These are phyloP conservation scores for Pocillopora damicornis DNA, from an alignment of 64 coral and sea anemone species.

Conservation along the genomic window DNA sequence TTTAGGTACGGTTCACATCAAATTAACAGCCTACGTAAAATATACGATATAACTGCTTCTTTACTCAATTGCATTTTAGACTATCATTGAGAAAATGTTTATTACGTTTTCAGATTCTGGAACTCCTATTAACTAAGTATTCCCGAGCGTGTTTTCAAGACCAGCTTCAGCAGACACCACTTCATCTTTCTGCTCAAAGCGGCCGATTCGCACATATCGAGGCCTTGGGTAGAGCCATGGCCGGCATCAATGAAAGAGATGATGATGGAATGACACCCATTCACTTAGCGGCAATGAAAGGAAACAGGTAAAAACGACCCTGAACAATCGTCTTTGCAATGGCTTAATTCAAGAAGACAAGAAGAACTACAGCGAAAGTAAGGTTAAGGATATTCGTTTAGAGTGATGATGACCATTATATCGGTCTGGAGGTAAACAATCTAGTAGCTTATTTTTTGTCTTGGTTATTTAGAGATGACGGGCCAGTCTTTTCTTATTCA, in stretches of 20 bases:
- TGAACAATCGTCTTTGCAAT: background rate
- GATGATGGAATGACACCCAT: constrained; percentile 52
- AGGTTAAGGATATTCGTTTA: too few species aligned
- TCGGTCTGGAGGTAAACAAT: too few species aligned
- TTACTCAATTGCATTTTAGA: background rate
- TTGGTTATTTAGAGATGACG: too few species aligned
- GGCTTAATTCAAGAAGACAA: too few species aligned
- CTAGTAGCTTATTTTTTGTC: too few species aligned
- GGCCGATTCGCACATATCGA: constrained; percentile 24
- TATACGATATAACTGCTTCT: background rate
- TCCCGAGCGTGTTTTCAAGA: constrained; percentile 39
- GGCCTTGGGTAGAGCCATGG: constrained; percentile 36
- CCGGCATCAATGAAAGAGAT: constrained; percentile 45
- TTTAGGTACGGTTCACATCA: too few species aligned
- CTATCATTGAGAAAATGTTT: too few species aligned
- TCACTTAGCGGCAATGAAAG: constrained; percentile 38
- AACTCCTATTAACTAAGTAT: constrained; percentile 30
- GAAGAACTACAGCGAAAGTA: too few species aligned
- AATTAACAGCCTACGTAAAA: background rate
- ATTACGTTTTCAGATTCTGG: background rate
- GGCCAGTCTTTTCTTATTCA: too few species aligned
- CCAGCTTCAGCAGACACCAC: constrained; percentile 40
- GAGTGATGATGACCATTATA: too few species aligned
- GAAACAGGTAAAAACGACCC: constrained; percentile 32
- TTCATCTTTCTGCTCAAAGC: constrained; percentile 40